These are phyloP conservation scores for Trichosurus vulpecula DNA, from an alignment of 2,797 vertebrate genomes.

Conservation along the genomic window DNA sequence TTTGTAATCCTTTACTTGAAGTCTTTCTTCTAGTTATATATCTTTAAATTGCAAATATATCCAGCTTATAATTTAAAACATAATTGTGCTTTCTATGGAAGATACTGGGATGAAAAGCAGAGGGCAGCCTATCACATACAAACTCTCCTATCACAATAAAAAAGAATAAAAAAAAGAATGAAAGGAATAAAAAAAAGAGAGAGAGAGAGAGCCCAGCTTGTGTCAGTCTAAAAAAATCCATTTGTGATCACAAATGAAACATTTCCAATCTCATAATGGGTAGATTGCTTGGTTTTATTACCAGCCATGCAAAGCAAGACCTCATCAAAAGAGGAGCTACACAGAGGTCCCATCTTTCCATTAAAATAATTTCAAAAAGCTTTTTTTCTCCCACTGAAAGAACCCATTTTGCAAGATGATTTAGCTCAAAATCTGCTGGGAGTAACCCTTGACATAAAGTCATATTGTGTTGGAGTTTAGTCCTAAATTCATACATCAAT, in stretches of 20 bases:
- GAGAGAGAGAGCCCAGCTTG: constrained; percentile 66
- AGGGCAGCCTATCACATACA: constrained; percentile 86
- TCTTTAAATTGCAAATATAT: constrained; percentile 86
- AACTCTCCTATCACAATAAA: constrained; percentile 76
- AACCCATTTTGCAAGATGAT: constrained; percentile 96
- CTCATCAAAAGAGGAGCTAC: constrained; percentile 88
- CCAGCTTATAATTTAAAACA: constrained; percentile 84
- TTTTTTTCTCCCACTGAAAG: constrained; percentile 87
- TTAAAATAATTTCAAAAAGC: constrained; percentile 88
- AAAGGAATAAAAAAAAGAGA: constrained; percentile 71
- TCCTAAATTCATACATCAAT: constrained; percentile 99
- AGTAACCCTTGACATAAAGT: constrained; percentile 99
- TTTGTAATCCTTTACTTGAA: constrained; percentile 80
- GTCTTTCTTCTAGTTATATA: constrained; percentile 83
- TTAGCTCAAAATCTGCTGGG: constrained; percentile 96
- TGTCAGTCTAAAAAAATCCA: constrained; percentile 90
- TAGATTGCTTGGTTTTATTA: constrained; percentile 88
- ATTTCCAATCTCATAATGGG: constrained; percentile 89
- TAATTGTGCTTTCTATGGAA: constrained; percentile 85
- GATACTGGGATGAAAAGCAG: constrained; percentile 88
- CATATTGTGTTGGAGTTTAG: constrained; percentile 99
- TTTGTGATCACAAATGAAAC: constrained; percentile 93
- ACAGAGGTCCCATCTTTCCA: constrained; percentile 84
- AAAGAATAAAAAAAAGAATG: background rate
- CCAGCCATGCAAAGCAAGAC: constrained; percentile 92